Evolutionary conservation across 2,888 invertebrate species (phyloP), one percentile per base, ranked within the genome.

Genomic region (Trichogramma dendrolimi): DNA sequence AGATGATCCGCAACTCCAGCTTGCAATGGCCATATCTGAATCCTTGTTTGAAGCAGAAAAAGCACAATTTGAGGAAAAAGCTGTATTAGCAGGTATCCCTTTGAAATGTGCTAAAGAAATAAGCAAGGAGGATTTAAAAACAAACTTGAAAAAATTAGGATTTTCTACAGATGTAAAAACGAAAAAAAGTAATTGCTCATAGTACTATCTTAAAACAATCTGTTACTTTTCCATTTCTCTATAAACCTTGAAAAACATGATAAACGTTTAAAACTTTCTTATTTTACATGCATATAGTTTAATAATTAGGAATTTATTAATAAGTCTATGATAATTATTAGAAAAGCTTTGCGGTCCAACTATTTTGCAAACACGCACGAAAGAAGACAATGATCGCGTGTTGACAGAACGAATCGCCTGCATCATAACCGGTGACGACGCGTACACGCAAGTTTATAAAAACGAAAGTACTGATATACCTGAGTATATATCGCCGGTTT

Each of bases 371-470:
- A 77, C 69, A 44, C 73, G 80, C 58, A 73, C 78, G 2, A 65
- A 73, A 65, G 77, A 75, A 65, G 78, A 80, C 41, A 75, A 80
- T 59, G 77, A 80, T 56, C 73, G 76, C 38, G 72, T 81, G 39
- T 71, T 82, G 61, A 76, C 80, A 44, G 80, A 81, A 66, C 80
- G 73, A 72, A 79, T 81, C 62, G 80, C 80, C 7, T 78, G 78
- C 58, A 71, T 81, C 67, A 68, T 82, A 42, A 74, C 80, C 63
- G 78, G 74, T 41, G 73, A 73, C 64, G 78, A 78, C 62, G 66
- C 68, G 8, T 55, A 75, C 60, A 76, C 74, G 41, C 77, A 78
- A 70, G 58, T 49, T 47, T 38, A 55, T 2, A 11, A 59, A 41
- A 48, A 48, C 47, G 48, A 52, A 57, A 10, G 5, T 10, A 41